Percentiles rank a stretch among this genome's conserved stretches.
Conservation (phyloP, 2,113 vertebrate species). For the Dolichallabes microphthalmus region DNA sequence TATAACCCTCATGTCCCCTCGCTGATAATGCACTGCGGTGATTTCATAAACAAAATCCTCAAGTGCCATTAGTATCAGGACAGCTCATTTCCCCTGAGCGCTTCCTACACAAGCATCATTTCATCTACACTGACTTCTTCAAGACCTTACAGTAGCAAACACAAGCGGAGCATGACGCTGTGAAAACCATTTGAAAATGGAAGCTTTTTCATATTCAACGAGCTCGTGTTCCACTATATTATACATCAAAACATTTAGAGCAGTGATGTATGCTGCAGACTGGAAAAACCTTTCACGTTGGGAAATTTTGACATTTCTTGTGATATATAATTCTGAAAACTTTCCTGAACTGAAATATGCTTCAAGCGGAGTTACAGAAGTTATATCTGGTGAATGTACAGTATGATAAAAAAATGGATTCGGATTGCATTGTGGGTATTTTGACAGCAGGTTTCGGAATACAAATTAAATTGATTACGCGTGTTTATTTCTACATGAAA, state of each 20-base stretch:
- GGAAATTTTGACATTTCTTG: not conserved
- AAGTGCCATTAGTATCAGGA: conserved; percentile 44
- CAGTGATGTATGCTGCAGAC: not conserved
- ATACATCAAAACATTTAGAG: not conserved
- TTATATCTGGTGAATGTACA: not conserved
- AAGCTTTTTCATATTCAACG: conserved; percentile 15
- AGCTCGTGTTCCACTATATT: not conserved
- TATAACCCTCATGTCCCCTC: conserved; percentile 27
- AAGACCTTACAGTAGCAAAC: conserved; percentile 19
- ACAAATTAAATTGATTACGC: not conserved
- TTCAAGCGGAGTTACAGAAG: not conserved
- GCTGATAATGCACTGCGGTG: conserved; percentile 44
- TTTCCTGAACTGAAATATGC: not conserved
- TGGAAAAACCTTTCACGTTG: not conserved
- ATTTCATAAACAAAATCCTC: conserved; percentile 51
- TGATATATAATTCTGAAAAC: conserved; percentile 1
- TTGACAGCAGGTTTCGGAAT: not conserved
- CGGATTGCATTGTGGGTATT: not conserved
- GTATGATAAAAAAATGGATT: not conserved
- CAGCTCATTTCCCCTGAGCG: conserved; percentile 36
- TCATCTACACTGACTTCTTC: conserved; percentile 16
- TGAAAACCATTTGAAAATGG: not conserved
- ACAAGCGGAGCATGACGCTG: not conserved
- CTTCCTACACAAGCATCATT: conserved; percentile 22
- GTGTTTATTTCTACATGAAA: not conserved